These are phyloP conservation scores for Leptobrachium leishanense DNA, from an alignment of 2,113 vertebrate genomes.

Conservation along the genomic window DNA sequence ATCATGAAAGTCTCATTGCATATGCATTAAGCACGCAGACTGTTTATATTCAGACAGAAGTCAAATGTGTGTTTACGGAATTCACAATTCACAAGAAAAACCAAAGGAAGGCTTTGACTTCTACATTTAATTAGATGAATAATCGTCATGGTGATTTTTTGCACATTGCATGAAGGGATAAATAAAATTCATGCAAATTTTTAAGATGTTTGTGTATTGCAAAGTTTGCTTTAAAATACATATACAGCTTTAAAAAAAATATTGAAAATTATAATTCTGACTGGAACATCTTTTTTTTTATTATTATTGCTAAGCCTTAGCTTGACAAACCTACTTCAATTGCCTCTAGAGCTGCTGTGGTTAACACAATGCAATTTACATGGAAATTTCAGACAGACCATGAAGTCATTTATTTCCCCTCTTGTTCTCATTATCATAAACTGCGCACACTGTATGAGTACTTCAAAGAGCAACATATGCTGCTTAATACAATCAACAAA, in stretches of 20 bases:
- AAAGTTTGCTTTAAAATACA: background rate
- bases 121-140: constrained; percentile 23
- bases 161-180: background rate
- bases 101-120: background rate
- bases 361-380: constrained; percentile 28
- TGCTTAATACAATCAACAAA: constrained; percentile 14
- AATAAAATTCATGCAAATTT: background rate
- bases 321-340: constrained; percentile 11
- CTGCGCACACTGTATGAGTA: background rate
- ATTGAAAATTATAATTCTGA: constrained; percentile 4
- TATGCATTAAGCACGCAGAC: constrained; percentile 24
- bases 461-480: background rate
- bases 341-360: constrained; percentile 15
- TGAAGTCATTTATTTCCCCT: constrained; percentile 24
- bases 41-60: constrained; percentile 12
- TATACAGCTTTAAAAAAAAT: background rate
- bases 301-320: constrained; percentile 6
- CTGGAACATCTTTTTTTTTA: constrained; percentile 17
- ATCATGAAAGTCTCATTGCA: constrained; percentile 42
- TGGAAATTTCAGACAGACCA: constrained; percentile 17
- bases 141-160: background rate
- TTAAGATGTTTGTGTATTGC: background rate
- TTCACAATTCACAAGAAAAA: constrained; percentile 1
- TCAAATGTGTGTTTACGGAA: constrained; percentile 23
- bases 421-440: constrained; percentile 26